These are phyloP conservation scores for Zalophus californianus DNA, from an alignment of 2,797 vertebrate genomes.

Conservation along the genomic window DNA sequence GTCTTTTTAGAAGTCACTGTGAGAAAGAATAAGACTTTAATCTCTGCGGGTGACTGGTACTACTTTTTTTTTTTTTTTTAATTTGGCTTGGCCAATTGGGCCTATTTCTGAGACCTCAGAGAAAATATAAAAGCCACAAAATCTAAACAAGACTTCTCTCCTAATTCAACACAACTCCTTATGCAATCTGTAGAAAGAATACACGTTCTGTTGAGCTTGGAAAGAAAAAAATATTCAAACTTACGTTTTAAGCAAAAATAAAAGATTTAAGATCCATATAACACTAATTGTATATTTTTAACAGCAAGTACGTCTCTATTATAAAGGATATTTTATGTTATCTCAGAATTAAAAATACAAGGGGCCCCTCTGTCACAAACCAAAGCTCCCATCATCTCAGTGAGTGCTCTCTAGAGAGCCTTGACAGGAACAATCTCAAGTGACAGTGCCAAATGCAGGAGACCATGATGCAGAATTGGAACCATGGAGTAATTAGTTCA, in stretches of 20 bases:
- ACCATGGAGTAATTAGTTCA: constrained; percentile 56
- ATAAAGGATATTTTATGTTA: constrained; percentile 62
- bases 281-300: constrained; percentile 60
- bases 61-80: neutral
- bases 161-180: constrained; percentile 44
- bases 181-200: constrained; percentile 52
- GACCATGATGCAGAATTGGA: constrained; percentile 4
- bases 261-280: constrained; percentile 53
- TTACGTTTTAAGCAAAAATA: constrained; percentile 63
- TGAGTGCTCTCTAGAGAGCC: constrained; percentile 67
- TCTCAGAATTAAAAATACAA: constrained; percentile 66
- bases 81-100: constrained; percentile 52
- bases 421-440: constrained; percentile 69
- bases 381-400: constrained; percentile 41
- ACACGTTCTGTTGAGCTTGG: constrained; percentile 21
- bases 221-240: constrained; percentile 51
- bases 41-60: constrained; percentile 36
- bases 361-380: constrained; percentile 63
- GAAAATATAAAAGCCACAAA: constrained; percentile 61
- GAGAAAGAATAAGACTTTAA: constrained; percentile 57
- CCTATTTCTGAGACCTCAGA: constrained; percentile 54
- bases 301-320: constrained; percentile 34
- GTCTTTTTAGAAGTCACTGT: constrained; percentile 43
- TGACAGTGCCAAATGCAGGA: constrained; percentile 20
- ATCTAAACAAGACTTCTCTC: constrained; percentile 54